Percentiles rank a stretch among this genome's conserved stretches.
phyloP scores from a whole-genome alignment of 2,888 invertebrate genomes.

The Drosophila imparisetae region DNA sequence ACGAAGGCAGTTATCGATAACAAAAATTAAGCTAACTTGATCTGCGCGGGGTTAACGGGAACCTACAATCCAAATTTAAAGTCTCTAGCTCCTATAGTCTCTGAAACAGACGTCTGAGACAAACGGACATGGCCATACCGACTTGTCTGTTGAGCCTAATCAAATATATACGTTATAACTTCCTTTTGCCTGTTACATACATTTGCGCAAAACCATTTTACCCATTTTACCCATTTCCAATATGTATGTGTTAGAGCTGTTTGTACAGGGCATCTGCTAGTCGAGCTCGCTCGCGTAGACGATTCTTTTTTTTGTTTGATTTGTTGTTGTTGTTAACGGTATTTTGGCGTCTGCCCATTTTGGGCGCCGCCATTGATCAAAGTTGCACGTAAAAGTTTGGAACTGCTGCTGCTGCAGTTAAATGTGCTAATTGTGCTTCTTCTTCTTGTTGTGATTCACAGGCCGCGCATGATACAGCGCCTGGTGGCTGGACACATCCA shows the following conservation, averaged over 20 bases:
- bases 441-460: constrained; percentile 39
- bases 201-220: too few species aligned
- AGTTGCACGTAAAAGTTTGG: neutral
- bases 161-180: neutral
- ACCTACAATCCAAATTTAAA: neutral
- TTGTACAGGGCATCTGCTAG: constrained; percentile 1
- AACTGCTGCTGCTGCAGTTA: neutral
- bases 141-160: neutral
- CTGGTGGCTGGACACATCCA: constrained; percentile 89
- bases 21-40: neutral
- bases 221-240: neutral
- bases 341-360: constrained; percentile 42
- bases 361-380: constrained; percentile 46
- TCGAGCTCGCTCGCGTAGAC: neutral
- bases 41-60: neutral
- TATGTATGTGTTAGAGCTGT: neutral
- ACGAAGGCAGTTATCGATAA: neutral
- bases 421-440: neutral
- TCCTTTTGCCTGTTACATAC: neutral
- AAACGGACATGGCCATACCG: neutral
- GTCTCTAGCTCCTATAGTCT: neutral
- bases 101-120: neutral
- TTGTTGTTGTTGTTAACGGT: neutral
- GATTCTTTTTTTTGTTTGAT: neutral
- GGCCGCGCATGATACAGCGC: constrained; percentile 87